Conservation (phyloP, 2,113 vertebrate genomes). For the Haliaeetus leucogaster region DNA sequence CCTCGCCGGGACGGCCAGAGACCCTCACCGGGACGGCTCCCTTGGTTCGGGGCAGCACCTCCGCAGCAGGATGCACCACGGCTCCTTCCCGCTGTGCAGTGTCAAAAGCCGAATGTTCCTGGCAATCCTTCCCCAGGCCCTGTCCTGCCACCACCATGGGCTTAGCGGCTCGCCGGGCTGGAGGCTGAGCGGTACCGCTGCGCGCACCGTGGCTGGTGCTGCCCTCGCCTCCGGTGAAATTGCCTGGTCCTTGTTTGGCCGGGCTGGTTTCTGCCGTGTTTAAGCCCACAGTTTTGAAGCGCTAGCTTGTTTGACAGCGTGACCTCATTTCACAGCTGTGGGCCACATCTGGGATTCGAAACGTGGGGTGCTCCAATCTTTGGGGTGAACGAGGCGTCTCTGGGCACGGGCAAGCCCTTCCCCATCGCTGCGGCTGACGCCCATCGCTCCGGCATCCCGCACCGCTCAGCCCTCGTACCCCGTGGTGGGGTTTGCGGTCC, state of each 20-base stretch:
- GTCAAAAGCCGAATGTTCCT: not conserved
- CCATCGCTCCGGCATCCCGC: not conserved
- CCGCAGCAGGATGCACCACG: not conserved
- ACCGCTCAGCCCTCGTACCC: not conserved
- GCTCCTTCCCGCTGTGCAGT: not conserved
- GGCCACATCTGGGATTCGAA: not conserved
- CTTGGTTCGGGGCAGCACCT: not conserved
- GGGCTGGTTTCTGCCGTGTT: not conserved
- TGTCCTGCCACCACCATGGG: rapidly evolving
- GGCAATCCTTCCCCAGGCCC: not conserved
- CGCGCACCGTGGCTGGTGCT: not conserved
- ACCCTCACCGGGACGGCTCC: rapidly evolving
- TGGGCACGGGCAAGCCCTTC: not conserved
- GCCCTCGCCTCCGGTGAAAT: not conserved
- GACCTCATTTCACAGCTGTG: not conserved
- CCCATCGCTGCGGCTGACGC: not conserved
- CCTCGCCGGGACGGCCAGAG: rapidly evolving
- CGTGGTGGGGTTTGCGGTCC: not conserved
- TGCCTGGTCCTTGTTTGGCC: not conserved
- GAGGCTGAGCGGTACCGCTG: not conserved
- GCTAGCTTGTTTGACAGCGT: not conserved
- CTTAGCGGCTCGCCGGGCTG: rapidly evolving
- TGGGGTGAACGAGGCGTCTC: not conserved
- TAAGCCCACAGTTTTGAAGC: not conserved
- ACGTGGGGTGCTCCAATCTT: not conserved